Evolutionary conservation across 2,797 vertebrate species (phyloP).

Genomic region (Cebuella pygmaea): DNA sequence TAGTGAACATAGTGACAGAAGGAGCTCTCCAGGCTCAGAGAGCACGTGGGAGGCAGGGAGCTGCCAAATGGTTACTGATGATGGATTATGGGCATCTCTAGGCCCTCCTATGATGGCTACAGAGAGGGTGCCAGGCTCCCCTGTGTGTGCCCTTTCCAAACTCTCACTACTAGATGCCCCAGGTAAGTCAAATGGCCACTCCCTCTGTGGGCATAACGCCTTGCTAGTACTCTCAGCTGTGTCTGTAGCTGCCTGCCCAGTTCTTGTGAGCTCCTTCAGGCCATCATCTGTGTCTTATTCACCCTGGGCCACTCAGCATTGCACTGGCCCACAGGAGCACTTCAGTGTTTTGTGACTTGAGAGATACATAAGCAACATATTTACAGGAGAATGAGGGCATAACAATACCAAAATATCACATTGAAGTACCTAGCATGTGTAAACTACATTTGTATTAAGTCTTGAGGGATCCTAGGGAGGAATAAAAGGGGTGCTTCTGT

Average conservation of each 20-base stretch:
- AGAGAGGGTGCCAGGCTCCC: background rate
- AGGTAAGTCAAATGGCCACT: background rate
- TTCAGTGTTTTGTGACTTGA: background rate
- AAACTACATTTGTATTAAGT: background rate
- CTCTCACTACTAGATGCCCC: background rate
- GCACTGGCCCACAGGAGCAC: background rate
- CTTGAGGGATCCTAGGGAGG: background rate
- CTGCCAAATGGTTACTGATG: too few relatives aligned
- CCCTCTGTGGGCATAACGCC: background rate
- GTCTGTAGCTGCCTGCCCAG: background rate
- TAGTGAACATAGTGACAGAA: background rate
- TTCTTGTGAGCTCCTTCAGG: fast-evolving
- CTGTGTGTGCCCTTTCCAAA: background rate
- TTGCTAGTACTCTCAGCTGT: fast-evolving
- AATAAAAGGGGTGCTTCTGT: background rate
- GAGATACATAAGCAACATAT: background rate
- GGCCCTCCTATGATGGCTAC: background rate
- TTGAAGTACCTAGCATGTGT: background rate
- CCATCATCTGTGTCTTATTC: background rate
- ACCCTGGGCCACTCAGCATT: background rate
- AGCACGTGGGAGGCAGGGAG: background rate
- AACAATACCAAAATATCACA: background rate
- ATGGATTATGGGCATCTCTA: background rate
- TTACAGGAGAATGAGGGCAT: background rate
- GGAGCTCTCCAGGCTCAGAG: background rate